Evolutionary conservation across 2,888 invertebrate species (phyloP).

Genomic region (Oxytorus armatus): DNA sequence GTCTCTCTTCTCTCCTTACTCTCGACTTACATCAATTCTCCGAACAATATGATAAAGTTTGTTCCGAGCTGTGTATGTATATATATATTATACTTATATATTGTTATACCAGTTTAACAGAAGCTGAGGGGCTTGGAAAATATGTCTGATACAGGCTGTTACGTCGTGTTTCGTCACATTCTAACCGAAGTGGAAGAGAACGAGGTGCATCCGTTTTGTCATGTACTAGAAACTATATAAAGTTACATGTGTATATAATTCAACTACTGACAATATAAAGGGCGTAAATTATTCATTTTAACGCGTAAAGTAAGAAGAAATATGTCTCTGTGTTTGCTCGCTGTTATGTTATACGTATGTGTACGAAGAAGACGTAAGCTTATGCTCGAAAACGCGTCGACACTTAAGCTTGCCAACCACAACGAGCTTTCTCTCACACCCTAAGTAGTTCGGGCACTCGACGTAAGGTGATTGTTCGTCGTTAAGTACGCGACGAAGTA

Average conservation of each 20-base stretch:
- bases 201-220: constrained; percentile 24
- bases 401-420: constrained; percentile 16
- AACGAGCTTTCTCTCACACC: constrained; percentile 1
- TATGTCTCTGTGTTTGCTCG: not conserved
- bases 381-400: constrained; percentile 48
- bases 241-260: constrained; percentile 4
- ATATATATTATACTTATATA: not conserved
- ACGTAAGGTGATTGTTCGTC: constrained; percentile 72
- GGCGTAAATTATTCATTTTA: not conserved
- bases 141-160: constrained; percentile 37
- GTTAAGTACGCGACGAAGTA: constrained; percentile 68
- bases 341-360: not conserved
- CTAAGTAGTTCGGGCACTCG: constrained; percentile 62
- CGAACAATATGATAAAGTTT: constrained; percentile 54
- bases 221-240: not conserved
- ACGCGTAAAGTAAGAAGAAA: not conserved
- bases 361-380: constrained; percentile 18
- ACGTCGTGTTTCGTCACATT: constrained; percentile 16
- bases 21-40: constrained; percentile 50
- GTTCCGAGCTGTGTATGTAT: constrained; percentile 13
- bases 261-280: not conserved
- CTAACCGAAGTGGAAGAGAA: constrained; percentile 11
- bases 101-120: constrained; percentile 13
- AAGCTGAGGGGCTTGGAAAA: constrained; percentile 33
- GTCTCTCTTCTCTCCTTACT: constrained; percentile 27